phyloP scores from a whole-genome alignment of 2,113 vertebrate genomes.

The Zosterops borbonicus region DNA sequence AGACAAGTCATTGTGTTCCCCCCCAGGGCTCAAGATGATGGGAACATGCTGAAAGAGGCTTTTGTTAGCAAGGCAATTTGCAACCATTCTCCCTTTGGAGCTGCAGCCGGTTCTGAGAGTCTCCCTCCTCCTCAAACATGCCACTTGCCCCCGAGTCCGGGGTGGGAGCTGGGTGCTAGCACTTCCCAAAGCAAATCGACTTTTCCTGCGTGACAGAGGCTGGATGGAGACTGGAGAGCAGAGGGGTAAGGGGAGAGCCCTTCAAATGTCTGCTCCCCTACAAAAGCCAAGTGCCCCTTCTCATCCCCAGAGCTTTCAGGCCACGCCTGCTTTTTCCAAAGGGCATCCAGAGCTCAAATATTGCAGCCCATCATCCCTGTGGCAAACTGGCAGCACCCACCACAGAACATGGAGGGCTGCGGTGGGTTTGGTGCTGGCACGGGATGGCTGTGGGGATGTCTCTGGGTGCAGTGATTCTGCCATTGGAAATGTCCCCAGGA shows the following conservation, averaged over 20 bases:
- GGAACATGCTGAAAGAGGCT: conserved; percentile 11
- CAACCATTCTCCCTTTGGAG: not conserved
- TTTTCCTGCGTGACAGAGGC: rapidly evolving
- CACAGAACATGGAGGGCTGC: rapidly evolving
- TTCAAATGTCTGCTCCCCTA: not conserved
- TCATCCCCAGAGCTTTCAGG: not conserved
- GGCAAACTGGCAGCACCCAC: not conserved
- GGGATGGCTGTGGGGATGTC: rapidly evolving
- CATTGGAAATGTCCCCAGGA: not conserved
- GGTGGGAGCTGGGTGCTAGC: not conserved
- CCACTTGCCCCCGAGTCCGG: rapidly evolving
- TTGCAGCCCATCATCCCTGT: rapidly evolving
- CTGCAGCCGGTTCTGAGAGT: not conserved
- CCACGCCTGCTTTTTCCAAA: not conserved
- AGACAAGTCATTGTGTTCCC: not conserved
- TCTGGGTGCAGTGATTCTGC: not conserved
- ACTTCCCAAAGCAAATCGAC: not conserved
- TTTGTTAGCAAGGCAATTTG: not conserved
- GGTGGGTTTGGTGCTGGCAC: not conserved
- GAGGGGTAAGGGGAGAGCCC: not conserved
- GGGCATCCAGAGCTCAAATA: not conserved
- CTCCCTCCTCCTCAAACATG: not conserved
- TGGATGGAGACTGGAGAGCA: not conserved
- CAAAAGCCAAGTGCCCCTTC: not conserved
- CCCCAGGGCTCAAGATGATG: not conserved